phyloP scores from a whole-genome alignment of 1,140 invertebrate species.

The Pentalonia nigronervosa region DNA sequence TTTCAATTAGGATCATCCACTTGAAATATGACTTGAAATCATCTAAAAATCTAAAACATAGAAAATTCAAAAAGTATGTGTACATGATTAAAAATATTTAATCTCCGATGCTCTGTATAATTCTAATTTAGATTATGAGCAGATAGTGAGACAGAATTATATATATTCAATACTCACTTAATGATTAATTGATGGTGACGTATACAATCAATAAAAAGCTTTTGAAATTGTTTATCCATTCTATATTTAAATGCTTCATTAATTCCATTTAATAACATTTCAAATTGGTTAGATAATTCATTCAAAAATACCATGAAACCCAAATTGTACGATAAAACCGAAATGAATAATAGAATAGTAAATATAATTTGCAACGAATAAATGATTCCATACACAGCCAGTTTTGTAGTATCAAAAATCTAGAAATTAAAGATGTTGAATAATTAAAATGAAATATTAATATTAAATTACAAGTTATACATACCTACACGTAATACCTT shows the following conservation, averaged over 20 bases:
- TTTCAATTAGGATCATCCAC: not conserved
- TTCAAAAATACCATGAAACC: not conserved
- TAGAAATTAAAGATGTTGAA: not conserved
- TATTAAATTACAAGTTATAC: not conserved
- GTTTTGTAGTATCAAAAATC: not conserved
- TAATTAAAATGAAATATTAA: not conserved
- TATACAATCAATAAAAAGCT: not conserved
- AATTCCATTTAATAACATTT: not conserved
- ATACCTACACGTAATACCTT: not conserved
- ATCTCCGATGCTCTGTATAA: not conserved
- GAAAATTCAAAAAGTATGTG: not conserved
- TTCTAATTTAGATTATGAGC: not conserved
- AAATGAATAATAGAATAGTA: not conserved
- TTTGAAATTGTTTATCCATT: not conserved
- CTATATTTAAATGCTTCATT: not conserved
- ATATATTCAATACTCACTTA: conserved; percentile 9
- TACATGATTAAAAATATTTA: not conserved
- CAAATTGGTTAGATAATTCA: not conserved
- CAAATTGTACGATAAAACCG: not conserved
- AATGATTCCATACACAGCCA: not conserved
- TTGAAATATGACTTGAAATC: conserved; percentile 44
- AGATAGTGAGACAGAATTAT: not conserved
- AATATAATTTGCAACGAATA: not conserved
- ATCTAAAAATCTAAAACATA: conserved; percentile 37
- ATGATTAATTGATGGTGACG: conserved; percentile 40